Base-by-base conservation (phyloP, 2,888 invertebrate genomes). In the Theodoxus fluviatilis region DNA sequence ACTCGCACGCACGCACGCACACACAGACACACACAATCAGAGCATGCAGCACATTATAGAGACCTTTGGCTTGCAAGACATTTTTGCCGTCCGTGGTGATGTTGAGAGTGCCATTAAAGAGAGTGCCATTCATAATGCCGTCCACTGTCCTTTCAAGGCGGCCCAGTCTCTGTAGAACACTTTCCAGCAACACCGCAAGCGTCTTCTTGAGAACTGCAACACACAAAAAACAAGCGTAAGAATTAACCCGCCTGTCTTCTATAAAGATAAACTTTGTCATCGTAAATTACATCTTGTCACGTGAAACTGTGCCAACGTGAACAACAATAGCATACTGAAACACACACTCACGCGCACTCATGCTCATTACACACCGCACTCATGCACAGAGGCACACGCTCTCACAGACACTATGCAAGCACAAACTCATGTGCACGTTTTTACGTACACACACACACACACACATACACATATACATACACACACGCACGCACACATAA, bases 141-240 rank as follows among this genome's bases (percentile, higher is more conserved):
- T 80, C 77, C 6, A 83, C 69, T 59, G 74, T 72, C 12, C 61
- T 67, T 69, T 86, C 86, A 35, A 86, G 71, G 1, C 75, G 69
- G 59, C 79, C 75, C 22, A 87, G 69, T 22, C 86, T 76, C 37
- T 81, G 80, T 69, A 86, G 57, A 68, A 86, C 81, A 66, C 78
- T 82, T 68, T 86, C 85, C 67, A 87, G 73, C 55, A 87, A 72
- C 0, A 87, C 84, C 0, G 86, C 86, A 77, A 87, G 81, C 0
- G 86, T 86, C 73, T 85, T 85, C 76, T 87, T 86, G 70, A 87
- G 75, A 75, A 86, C 86, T 86, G 72, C 3, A 78, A 72, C 37
- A 64, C 28, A 38, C 22, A 61, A 31, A 25, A 22, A 25, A n/a
- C 3, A 12, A 38, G n/a, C n/a, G n/a, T n/a, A n/a, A n/a, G n/a